Evolutionary conservation across 2,113 vertebrate genomes (phyloP).

Genomic region (Atherinomorus stipes): DNA sequence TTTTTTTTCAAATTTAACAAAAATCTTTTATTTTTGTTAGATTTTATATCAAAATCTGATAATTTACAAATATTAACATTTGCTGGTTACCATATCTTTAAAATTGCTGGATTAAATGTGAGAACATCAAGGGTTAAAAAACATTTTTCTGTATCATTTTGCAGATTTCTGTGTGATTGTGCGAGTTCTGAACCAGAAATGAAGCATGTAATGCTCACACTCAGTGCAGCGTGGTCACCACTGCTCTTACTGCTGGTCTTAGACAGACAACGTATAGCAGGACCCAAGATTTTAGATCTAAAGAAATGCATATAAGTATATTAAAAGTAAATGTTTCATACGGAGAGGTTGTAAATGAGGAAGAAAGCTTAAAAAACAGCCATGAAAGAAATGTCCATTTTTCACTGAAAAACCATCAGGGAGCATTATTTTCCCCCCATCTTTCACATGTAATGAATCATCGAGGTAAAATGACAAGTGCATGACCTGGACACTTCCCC

Average conservation of each 20-base stretch:
- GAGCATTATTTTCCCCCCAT: conserved; percentile 47
- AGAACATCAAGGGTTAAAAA: conserved; percentile 25
- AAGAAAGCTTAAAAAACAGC: conserved; percentile 42
- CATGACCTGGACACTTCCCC: conserved; percentile 63
- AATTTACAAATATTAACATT: too few relatives aligned
- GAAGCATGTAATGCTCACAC: conserved; percentile 48
- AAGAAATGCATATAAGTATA: conserved; percentile 33
- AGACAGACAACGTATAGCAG: conserved; percentile 33
- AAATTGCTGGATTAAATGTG: neutral
- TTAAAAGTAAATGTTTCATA: conserved; percentile 48
- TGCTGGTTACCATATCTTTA: neutral
- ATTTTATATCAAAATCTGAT: too few relatives aligned
- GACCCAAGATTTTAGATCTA: conserved; percentile 43
- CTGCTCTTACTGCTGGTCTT: conserved; percentile 41
- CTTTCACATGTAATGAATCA: conserved; percentile 63
- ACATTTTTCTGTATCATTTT: neutral
- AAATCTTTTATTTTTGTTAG: neutral
- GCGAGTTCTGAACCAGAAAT: conserved; percentile 50
- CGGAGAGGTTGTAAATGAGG: conserved; percentile 55
- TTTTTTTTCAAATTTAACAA: neutral
- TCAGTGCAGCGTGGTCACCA: conserved; percentile 38
- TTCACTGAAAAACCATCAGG: conserved; percentile 59
- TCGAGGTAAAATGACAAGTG: conserved; percentile 65
- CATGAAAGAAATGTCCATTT: conserved; percentile 40
- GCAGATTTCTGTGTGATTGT: conserved; percentile 23